Base-by-base conservation (phyloP, 2,797 vertebrate species). In the Enteromius radiatus region DNA sequence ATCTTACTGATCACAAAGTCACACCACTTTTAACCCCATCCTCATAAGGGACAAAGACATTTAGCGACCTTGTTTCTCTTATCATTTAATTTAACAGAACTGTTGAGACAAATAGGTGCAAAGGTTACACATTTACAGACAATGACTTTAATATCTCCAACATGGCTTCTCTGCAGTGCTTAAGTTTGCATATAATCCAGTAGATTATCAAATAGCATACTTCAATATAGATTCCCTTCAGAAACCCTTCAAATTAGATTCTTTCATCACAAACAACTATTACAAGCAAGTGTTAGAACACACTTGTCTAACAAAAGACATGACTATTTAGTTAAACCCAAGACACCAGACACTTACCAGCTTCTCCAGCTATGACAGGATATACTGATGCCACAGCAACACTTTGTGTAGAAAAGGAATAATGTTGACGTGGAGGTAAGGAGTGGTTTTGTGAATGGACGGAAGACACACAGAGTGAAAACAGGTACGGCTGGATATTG, bases 401-500 rank as follows among this genome's bases (percentile, higher is more conserved):
- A 33, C 69, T 47, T 47, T 21, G 8, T 38, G 15, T 61, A 33
- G 59, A 21, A 23, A 56, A 12, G 38, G 64, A 14, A 47, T 12
- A 26, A 11, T 73, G 88, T 84, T 43, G 61, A 87, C 70, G 80
- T 90, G 87, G 88, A 88, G 10, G 26, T 9, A 33, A 88, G 90
- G 89, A 88, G 89, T 87, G 80, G 89, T 74, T 76, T 5, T 11
- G 1, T 84, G 43, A 26, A 49, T 17, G n/a, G 73, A 67, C 5
- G 28, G 63, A 26, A 9, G 36, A 15, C 23, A 23, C 43, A 43
- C 28, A 67, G 17, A 9, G 11, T 23, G 6, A 45, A 49, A 89
- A 90, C 90, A 87, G 87, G 91, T 89, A 82, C 76, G 87, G 75
- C 89, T 81, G 83, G 91, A 92, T 89, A 61, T 65, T 54, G 15